These are phyloP conservation scores for Drosophila sproati DNA, from an alignment of 1,140 invertebrate species.

Conservation along the genomic window DNA sequence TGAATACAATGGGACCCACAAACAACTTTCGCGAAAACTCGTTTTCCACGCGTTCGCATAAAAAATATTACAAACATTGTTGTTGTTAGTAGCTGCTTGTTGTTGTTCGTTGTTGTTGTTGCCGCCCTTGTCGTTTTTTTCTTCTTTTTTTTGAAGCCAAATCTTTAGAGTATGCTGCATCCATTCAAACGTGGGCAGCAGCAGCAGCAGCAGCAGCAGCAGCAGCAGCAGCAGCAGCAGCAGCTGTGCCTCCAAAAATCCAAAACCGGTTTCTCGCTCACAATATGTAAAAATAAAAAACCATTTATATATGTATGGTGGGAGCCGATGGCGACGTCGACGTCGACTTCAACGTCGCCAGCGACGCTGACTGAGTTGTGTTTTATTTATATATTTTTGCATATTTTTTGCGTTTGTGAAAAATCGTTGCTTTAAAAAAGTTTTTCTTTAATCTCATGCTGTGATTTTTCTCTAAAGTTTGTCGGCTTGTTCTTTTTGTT, in stretches of 20 bases:
- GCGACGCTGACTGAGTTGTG: conserved; percentile 5
- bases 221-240: not conserved
- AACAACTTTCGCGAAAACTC: conserved; percentile 81
- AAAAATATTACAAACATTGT: conserved; percentile 49
- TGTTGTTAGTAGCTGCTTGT: conserved; percentile 4
- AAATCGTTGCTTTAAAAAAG: conserved; percentile 17
- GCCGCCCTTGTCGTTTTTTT: conserved; percentile 57
- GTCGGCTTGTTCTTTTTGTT: no score
- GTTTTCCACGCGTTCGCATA: conserved; percentile 80
- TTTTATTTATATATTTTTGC: conserved; percentile 45
- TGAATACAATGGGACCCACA: conserved; percentile 53
- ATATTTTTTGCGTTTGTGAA: conserved; percentile 28
- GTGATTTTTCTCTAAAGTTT: conserved; percentile 14
- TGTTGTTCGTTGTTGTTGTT: conserved; percentile 43
- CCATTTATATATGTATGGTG: conserved; percentile 57
- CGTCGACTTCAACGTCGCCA: conserved; percentile 9
- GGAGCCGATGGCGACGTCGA: not conserved
- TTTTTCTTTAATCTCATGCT: conserved; percentile 12
- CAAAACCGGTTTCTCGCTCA: conserved; percentile 57
- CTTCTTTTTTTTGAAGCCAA: conserved; percentile 66
- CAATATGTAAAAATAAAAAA: conserved; percentile 30
- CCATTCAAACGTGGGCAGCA: conserved; percentile 52
- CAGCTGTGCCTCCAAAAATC: conserved; percentile 19
- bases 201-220: conserved; percentile 18
- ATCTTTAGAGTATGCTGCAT: conserved; percentile 49